Base-by-base conservation (phyloP, 2,113 vertebrate species). In the Hippocampus abdominalis region DNA sequence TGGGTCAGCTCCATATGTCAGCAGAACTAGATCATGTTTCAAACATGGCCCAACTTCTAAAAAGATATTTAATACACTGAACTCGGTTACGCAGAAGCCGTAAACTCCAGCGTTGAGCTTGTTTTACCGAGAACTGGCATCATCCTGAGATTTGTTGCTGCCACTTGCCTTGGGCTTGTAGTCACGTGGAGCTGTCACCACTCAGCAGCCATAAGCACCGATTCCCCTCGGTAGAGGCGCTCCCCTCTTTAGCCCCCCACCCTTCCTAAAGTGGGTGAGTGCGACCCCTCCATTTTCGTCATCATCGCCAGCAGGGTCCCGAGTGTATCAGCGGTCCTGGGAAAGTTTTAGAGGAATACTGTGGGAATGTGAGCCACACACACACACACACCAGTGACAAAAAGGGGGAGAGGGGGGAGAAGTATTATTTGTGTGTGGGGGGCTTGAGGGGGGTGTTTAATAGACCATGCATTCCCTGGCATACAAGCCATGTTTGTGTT, bases 341-440 rank as follows among this genome's bases (percentile, higher is more conserved):
- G 89, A 91, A 91, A 90, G 85, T 87, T 89, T 64, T 44, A 76
- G 79, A 72, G 56, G 36, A 77, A 66, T 64, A 84, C 82, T 91
- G 89, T 90, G 89, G 88, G 89, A 91, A 91, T 48, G n/a, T 88
- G 76, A 88, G 89, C 87, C 86, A 83, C 83, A 80, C 85, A 51
- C 69, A 53, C 69, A 73, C 60, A 51, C 69, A 53, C 69, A 73
- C 60, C 69, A 83, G 73, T 77, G 74, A 84, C 75, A 82, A 76
- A 81, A 70, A 79, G 54, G 65, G 71, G 54, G 56, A 42, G 3
- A 42, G 40, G 57, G 40, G 64, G 20, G 63, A 12, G 51, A 20
- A 60, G 27, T 32, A 29, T 25, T 72, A 21, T 75, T 32, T 80
- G 51, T 78, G 59, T 59, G 59, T 75, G 59, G 4, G 56, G 39